Evolutionary conservation across 2,797 vertebrate genomes (phyloP), one percentile per base, ranked within the genome.

Genomic region (Eulemur coronatus): DNA sequence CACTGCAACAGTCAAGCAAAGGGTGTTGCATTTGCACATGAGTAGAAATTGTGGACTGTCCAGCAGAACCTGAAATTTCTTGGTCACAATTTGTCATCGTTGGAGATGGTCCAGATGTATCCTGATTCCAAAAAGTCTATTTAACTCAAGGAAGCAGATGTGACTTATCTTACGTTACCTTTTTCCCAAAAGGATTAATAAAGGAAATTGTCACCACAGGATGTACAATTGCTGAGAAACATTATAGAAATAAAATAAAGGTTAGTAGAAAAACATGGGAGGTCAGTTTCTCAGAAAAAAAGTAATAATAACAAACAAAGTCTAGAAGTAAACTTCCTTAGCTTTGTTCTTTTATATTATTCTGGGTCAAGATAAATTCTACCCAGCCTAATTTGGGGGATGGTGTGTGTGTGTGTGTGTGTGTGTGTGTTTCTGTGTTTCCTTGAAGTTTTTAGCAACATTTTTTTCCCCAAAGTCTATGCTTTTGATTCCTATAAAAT

Each of bases 301-400:
- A 96, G 93, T 59, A 94, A 26, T 59, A 65, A n/a, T n/a, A n/a
- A 95, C 41, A 88, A 92, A 80, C 12, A 93, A 95, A 89, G 69
- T 48, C 85, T 61, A 63, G 35, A 94, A 94, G 15, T 79, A 78
- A 94, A 95, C 61, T 90, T 96, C 87, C 90, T 92, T 78, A 38
- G 55, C 80, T 95, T 94, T 93, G 75, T 79, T 78, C 79, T 91
- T 93, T 92, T 76, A 50, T 76, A 48, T 52, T 84, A 87, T 65
- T 7, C 41, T 59, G n/a, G 10, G 28, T 94, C 59, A 92, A 93
- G 79, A 73, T 92, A 91, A 86, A 76, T 91, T 91, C 50, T 13
- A 87, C 13, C 46, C 9, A 78, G 13, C 6, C 48, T 75, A 88
- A 81, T 76, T 84, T 1, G 10, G 72, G 38, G 1, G 22, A 22